Conservation (phyloP, 2,888 invertebrate species). For the Corbicula japonica region DNA sequence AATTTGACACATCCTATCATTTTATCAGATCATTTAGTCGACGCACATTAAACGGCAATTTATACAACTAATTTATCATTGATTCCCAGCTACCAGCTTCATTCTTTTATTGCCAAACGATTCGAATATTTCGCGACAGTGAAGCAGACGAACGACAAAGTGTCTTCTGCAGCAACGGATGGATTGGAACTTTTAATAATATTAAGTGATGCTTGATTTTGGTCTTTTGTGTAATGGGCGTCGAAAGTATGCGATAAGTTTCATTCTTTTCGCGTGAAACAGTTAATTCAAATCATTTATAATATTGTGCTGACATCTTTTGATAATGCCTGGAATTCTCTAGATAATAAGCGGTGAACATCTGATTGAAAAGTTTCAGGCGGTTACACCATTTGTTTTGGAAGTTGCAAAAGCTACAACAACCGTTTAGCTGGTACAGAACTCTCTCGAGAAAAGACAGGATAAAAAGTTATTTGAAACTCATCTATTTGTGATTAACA, state of each 20-base stretch:
- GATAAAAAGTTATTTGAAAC: too few species aligned
- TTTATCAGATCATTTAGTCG: slow-evolving; percentile 68
- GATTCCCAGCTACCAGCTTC: slow-evolving; percentile 55
- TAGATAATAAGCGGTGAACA: slow-evolving; percentile 25
- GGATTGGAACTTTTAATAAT: slow-evolving; percentile 39
- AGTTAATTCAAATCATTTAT: slow-evolving; percentile 51
- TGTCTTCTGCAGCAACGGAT: slow-evolving; percentile 33
- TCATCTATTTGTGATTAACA: too few species aligned
- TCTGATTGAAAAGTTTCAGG: too few species aligned
- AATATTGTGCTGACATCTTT: slow-evolving; percentile 46
- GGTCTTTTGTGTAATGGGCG: slow-evolving; percentile 56
- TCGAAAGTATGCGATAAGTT: slow-evolving; percentile 51
- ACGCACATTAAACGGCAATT: slow-evolving; percentile 67
- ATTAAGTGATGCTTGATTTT: slow-evolving; percentile 47
- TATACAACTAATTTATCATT: slow-evolving; percentile 69
- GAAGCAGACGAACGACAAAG: slow-evolving; percentile 33
- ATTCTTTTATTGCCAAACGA: slow-evolving; percentile 62
- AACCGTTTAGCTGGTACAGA: too few species aligned
- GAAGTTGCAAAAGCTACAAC: too few species aligned
- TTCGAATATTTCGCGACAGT: slow-evolving; percentile 51
- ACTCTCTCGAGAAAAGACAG: too few species aligned
- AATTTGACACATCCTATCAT: slow-evolving; percentile 56
- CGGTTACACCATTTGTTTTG: too few species aligned
- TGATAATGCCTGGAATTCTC: slow-evolving; percentile 47
- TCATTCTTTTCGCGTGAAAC: slow-evolving; percentile 50